Evolutionary conservation across 2,888 invertebrate species (phyloP), one percentile per base, ranked within the genome.

Genomic region (Agrotis puta): DNA sequence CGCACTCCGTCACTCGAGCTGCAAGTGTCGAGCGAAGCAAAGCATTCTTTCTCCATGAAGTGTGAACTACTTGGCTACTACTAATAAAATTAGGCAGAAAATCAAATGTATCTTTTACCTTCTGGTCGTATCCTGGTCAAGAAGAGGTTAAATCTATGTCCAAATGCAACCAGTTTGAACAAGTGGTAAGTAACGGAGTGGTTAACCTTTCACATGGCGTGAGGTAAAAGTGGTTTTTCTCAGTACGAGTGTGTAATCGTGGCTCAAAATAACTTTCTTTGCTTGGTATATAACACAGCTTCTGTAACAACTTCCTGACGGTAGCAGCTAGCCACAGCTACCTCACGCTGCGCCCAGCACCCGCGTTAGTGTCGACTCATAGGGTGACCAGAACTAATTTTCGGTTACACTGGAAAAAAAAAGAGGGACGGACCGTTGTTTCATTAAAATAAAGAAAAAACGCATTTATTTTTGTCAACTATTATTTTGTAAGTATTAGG

Each of bases 221-320:
- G 47, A 51, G 53, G 81, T 71, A 81, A 79, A 77, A 71, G 81
- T 79, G 71, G 64, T 81, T 68, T 64, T 54, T 62, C 27, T 39
- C 59, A 61, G 45, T 54, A 24, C 39, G 48, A 57, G 61, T 56
- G 43, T 43, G 59, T 62, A 39, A 61, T 56, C 39, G 68, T 43
- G 33, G n/a, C 24, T 20, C 63, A 2, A 33, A 62, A 54, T 57
- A 64, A 79, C 81, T 81, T 81, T 79, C 77, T 70, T 64, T 59
- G 24, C 63, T 54, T 43, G 59, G 53, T 63, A 56, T 16, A 16
- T 63, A 24, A 53, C 14, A 43, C 39, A 50, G 64, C 64, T 69
- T 65, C 57, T 62, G 50, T 54, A 18, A 57, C n/a, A 24, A 51
- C 62, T 58, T 63, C 58, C 64, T 53, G 53, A 47, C 24, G 9